Percentiles rank a stretch among this genome's conserved stretches.
phyloP scores from a whole-genome alignment of 2,113 vertebrate genomes.

The Pteropus alecto region DNA sequence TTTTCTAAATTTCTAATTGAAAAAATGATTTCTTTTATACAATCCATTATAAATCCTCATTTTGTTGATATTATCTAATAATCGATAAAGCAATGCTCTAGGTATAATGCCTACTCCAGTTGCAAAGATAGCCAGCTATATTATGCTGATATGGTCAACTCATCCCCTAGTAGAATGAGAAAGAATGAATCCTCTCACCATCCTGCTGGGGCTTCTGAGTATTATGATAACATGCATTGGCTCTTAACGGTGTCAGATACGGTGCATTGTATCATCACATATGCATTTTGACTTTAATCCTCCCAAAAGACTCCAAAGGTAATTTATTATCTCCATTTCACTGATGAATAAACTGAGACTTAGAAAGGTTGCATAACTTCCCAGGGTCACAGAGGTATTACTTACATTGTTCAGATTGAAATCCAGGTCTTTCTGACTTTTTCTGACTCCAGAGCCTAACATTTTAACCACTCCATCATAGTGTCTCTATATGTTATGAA shows the following conservation, averaged over 20 bases:
- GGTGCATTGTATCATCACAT: neutral
- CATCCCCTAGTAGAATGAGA: neutral
- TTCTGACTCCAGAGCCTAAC: neutral
- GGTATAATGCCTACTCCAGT: neutral
- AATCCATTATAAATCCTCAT: neutral
- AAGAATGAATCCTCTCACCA: neutral
- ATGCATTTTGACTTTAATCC: neutral
- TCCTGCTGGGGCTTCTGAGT: neutral
- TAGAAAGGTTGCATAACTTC: neutral
- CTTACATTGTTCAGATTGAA: neutral
- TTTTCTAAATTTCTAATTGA: neutral
- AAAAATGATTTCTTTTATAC: constrained; percentile 1
- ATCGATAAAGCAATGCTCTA: neutral
- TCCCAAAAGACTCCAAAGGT: neutral
- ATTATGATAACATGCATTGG: neutral
- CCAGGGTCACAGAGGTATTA: neutral
- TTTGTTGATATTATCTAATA: neutral
- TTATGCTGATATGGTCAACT: neutral
- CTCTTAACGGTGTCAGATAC: neutral
- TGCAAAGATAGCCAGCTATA: neutral
- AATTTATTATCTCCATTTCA: neutral
- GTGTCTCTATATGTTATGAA: neutral
- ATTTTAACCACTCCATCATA: neutral
- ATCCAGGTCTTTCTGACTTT: neutral
- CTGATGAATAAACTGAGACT: neutral